Conservation (phyloP, 2,797 vertebrate genomes). For the Uromys caudimaculatus region DNA sequence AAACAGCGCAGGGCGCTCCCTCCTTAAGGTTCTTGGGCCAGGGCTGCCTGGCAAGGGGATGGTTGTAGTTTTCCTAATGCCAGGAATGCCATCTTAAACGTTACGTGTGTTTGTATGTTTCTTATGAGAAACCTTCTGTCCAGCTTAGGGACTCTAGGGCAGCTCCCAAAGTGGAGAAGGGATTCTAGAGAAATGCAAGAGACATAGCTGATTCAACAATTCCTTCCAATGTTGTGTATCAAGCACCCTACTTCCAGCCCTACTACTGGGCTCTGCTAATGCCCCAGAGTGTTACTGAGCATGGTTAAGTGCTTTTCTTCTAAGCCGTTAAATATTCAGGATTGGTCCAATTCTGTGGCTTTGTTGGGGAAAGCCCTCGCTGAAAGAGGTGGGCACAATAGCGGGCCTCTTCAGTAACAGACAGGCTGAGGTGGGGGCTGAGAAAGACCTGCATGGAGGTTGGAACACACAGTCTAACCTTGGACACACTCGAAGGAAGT, state of each 20-base stretch:
- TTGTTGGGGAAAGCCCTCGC: not conserved
- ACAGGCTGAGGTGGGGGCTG: not conserved
- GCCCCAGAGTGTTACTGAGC: not conserved
- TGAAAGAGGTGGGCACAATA: not conserved
- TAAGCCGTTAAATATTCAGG: not conserved
- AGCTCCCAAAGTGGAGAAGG: not conserved
- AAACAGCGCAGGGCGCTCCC: not conserved
- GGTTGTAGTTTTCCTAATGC: not conserved
- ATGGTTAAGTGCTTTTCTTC: not conserved
- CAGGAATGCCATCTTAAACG: not conserved
- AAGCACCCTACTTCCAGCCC: not conserved
- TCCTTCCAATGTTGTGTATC: not conserved
- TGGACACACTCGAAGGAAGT: not conserved
- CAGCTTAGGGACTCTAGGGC: not conserved
- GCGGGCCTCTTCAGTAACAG: not conserved
- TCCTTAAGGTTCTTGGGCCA: not conserved
- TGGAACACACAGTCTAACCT: not conserved
- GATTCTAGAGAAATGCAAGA: not conserved
- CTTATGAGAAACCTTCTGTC: not conserved
- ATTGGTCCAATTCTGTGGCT: not conserved
- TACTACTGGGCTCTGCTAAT: not conserved
- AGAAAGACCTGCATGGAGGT: not conserved
- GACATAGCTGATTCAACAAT: not conserved
- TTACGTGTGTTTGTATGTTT: not conserved
- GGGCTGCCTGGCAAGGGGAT: not conserved